Percentiles rank a stretch among this genome's conserved stretches.
Conservation (phyloP, 2,113 vertebrate species). For the Climacteris rufus region DNA sequence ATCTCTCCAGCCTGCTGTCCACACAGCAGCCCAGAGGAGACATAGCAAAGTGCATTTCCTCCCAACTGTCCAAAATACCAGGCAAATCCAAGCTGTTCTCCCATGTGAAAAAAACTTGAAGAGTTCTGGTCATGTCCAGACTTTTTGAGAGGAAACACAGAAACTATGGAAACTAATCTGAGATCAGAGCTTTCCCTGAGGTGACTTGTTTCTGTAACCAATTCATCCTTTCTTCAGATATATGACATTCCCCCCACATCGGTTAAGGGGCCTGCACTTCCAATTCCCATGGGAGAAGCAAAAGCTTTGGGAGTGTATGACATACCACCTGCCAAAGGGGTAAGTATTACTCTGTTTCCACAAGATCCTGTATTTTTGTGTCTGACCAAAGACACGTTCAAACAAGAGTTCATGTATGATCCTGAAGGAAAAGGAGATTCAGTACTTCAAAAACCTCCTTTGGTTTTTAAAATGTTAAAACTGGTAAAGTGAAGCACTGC, state of each 20-base stretch:
- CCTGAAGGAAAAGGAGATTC: neutral
- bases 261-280: constrained; percentile 62
- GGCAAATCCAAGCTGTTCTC: neutral
- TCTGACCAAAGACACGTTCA: neutral
- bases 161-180: neutral
- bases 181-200: neutral
- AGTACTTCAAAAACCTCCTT: neutral
- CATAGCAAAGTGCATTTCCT: neutral
- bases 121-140: neutral
- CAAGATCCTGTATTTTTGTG: neutral
- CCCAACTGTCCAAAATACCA: neutral
- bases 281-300: constrained; percentile 62
- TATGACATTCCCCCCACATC: constrained; percentile 88
- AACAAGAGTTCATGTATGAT: neutral
- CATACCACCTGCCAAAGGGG: constrained; percentile 81
- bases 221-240: constrained; percentile 74
- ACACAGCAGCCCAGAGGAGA: neutral
- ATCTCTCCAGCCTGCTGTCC: neutral
- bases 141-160: neutral
- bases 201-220: neutral
- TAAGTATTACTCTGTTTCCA: constrained; percentile 47
- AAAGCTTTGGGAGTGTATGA: constrained; percentile 87
- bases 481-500: neutral
- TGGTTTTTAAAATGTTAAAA: neutral
- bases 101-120: neutral